phyloP scores from a whole-genome alignment of 2,113 vertebrate genomes.

The human region GRCh38 chr4:140992001-140992500 shows the following conservation, averaged over 20 bases:
- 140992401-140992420: neutral
- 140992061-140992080: neutral
- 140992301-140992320: too few relatives aligned
- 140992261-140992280: too few relatives aligned
- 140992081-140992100: neutral
- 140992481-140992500: accelerated
- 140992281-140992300: too few relatives aligned
- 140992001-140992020: neutral
- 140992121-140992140: neutral
- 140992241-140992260: too few relatives aligned
- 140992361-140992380: too few relatives aligned
- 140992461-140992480: accelerated
- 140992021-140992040: neutral
- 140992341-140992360: too few relatives aligned
- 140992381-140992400: too few relatives aligned
- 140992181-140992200: neutral
- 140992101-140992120: neutral
- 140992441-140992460: neutral
- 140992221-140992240: too few relatives aligned
- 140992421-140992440: neutral
- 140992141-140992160: neutral
- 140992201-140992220: neutral
- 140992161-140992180: neutral
- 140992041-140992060: neutral
- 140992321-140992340: too few relatives aligned